Evolutionary conservation across 2,113 vertebrate species (phyloP), one percentile per base, ranked within the genome.

Genomic region (Bubo blakistoni): DNA sequence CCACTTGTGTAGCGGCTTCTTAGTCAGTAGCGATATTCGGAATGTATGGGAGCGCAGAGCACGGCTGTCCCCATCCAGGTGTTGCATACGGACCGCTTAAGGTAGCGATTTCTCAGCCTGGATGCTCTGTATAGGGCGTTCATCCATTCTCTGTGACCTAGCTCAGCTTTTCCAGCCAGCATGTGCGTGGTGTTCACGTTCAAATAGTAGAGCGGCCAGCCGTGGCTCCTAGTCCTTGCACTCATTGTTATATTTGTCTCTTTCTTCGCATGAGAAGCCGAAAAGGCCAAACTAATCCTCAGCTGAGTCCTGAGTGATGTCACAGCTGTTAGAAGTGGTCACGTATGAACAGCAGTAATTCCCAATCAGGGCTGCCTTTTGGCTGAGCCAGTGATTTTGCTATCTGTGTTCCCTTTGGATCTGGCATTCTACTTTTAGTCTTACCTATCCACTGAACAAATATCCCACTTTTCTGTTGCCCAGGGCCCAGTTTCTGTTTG

Each of bases 1-100:
- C 27, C 4, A 0, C 0, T 26, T 22, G 59, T 25, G n/a, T 11
- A 3, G 3, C 2, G 29, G 15, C 44, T 46, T 17, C 34, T 36
- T 11, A 0, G 0, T 15, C 30, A 1, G 7, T 6, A 11, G 11
- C 0, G 8, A 4, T 18, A 2, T 12, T 42, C 59, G 13, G 19
- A 32, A 6, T 15, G 1, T 7, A 4, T 12, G 12, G 65, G 11
- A 44, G 26, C 16, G 1, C 0, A 0, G 16, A 54, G 55, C 10
- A 2, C 0, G 2, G 3, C 46, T 14, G 19, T 25, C 19, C 22
- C 62, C 4, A 0, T 32, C 9, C 44, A 2, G 2, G 42, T 16
- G 17, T 17, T 24, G 29, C 11, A 0, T 26, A 0, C 21, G 8
- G 49, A 11, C n/a, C 0, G 0, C 44, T 62, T 70, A 6, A 36